Percentiles rank a stretch among this genome's conserved stretches.
These are phyloP conservation scores for Periparus ater DNA, from an alignment of 2,797 vertebrate genomes.

Conservation along the genomic window DNA sequence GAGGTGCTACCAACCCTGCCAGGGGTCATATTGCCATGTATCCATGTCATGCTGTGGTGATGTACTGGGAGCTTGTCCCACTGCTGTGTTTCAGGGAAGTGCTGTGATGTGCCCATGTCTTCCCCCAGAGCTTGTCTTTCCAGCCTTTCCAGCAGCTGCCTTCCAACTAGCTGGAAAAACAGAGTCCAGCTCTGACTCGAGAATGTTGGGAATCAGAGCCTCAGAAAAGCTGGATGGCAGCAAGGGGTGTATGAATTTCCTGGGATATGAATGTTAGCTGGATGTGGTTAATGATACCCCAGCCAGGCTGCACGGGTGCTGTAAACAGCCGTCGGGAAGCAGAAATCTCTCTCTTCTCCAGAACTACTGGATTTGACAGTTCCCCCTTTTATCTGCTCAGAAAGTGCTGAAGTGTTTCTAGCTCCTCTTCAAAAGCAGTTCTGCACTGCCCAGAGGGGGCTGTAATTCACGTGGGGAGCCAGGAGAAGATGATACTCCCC, in stretches of 20 bases:
- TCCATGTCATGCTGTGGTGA: accelerated
- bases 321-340: neutral
- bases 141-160: neutral
- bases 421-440: constrained; percentile 58
- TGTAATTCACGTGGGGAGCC: constrained; percentile 40
- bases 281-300: neutral
- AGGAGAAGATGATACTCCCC: neutral
- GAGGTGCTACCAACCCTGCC: neutral
- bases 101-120: neutral
- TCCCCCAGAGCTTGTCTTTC: neutral
- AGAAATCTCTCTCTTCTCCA: neutral
- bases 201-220: accelerated
- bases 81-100: neutral
- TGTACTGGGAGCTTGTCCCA: neutral
- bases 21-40: neutral
- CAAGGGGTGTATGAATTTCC: neutral
- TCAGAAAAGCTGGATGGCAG: neutral
- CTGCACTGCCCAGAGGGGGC: constrained; percentile 60
- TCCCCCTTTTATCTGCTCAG: constrained; percentile 34
- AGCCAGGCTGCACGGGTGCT: neutral
- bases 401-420: constrained; percentile 58
- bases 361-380: neutral
- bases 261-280: neutral
- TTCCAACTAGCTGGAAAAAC: neutral
- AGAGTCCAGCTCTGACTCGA: accelerated